A percentile compares a stretch with the other conserved stretches of the same genome.
Evolutionary conservation across 2,888 invertebrate genomes (phyloP).

Genomic region (Pseudanteris insignis): DNA sequence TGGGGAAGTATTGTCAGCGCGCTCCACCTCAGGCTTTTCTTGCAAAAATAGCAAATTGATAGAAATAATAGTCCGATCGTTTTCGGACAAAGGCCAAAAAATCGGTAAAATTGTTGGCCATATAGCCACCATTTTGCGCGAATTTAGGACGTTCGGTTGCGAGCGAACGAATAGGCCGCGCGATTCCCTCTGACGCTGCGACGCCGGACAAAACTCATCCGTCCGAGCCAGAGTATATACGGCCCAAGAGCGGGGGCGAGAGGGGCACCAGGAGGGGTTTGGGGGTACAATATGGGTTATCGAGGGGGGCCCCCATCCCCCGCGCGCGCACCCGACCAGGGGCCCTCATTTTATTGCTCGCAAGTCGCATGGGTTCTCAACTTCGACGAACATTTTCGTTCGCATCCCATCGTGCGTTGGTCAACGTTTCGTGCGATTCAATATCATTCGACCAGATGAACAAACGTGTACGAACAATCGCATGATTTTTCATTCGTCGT

Average conservation of each 20-base stretch:
- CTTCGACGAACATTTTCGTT: conserved; percentile 45
- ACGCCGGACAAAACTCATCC: conserved; percentile 62
- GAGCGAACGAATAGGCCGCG: conserved; percentile 44
- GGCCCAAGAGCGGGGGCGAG: conserved; percentile 62
- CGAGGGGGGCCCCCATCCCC: conserved; percentile 64
- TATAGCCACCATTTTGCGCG: conserved; percentile 59
- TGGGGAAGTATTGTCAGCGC: conserved; percentile 65
- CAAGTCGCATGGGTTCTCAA: conserved; percentile 63
- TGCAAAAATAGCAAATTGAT: conserved; percentile 53
- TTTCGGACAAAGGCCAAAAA: conserved; percentile 52
- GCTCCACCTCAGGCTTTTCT: conserved; percentile 63
- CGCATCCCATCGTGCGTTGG: no score
- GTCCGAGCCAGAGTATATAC: conserved; percentile 64
- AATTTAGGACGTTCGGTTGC: conserved; percentile 51
- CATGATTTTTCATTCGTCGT: no score
- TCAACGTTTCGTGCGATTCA: no score
- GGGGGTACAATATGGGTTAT: conserved; percentile 67
- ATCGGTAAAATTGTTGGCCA: conserved; percentile 53
- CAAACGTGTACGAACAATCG: no score
- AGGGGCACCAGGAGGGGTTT: conserved; percentile 50
- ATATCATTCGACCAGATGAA: no score
- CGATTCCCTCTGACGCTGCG: conserved; percentile 60
- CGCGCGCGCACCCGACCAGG: conserved; percentile 60
- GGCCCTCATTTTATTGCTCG: conserved; percentile 67
- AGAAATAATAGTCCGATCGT: conserved; percentile 29